phyloP scores from a whole-genome alignment of 2,113 vertebrate genomes.

The Cryptomyrus ogoouensis region DNA sequence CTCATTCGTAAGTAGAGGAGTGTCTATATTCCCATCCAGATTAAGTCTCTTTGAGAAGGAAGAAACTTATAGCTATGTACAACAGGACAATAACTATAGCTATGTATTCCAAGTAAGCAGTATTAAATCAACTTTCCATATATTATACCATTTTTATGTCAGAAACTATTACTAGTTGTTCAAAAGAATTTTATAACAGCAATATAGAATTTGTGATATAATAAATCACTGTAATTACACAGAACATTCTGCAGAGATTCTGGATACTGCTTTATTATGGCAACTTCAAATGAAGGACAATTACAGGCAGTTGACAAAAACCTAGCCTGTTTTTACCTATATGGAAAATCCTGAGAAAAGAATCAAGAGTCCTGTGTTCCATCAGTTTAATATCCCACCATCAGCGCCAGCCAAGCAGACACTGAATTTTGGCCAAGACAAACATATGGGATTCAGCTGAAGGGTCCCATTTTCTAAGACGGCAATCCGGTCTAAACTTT shows the following conservation, averaged over 20 bases:
- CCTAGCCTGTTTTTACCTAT: constrained; percentile 51
- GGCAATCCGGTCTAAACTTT: constrained; percentile 81
- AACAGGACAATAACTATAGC: background rate
- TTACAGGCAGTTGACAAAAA: constrained; percentile 65
- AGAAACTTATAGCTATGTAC: background rate
- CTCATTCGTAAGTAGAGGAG: too few relatives aligned
- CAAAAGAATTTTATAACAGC: background rate
- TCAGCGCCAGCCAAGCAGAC: constrained; percentile 77
- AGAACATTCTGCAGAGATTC: background rate
- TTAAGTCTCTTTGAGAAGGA: background rate
- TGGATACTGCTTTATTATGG: background rate
- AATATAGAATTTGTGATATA: background rate
- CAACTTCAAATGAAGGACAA: constrained; percentile 47
- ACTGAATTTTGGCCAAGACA: constrained; percentile 75
- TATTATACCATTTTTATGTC: background rate
- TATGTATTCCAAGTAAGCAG: background rate
- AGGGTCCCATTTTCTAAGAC: constrained; percentile 74
- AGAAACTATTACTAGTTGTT: constrained; percentile 31
- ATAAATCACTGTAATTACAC: background rate
- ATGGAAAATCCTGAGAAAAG: constrained; percentile 64
- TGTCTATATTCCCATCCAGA: background rate
- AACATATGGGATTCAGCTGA: constrained; percentile 78
- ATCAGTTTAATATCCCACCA: constrained; percentile 74
- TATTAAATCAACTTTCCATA: background rate
- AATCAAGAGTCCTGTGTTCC: constrained; percentile 86